These are phyloP conservation scores for Anorthoa munda DNA, from an alignment of 2,888 invertebrate genomes.

Conservation along the genomic window DNA sequence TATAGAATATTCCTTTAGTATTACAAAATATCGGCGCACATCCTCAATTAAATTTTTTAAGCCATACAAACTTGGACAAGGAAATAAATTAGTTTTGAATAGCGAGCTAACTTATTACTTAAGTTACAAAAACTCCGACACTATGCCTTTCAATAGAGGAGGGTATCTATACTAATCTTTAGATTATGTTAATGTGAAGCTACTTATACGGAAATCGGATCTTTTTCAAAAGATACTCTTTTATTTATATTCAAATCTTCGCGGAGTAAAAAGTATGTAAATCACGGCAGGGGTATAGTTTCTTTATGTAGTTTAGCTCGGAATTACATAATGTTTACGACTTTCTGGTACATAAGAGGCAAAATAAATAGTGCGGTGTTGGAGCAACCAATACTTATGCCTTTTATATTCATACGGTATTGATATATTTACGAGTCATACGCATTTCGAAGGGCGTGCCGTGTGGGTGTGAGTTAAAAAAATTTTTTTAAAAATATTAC, in stretches of 20 bases:
- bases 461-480: too few relatives aligned
- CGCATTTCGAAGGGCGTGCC: neutral
- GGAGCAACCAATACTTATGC: too few relatives aligned
- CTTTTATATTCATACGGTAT: neutral
- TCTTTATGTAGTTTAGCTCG: slow-evolving; percentile 41
- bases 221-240: slow-evolving; percentile 67
- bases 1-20: neutral
- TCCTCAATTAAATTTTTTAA: slow-evolving; percentile 13
- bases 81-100: slow-evolving; percentile 45
- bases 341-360: slow-evolving; percentile 5
- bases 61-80: slow-evolving; percentile 24
- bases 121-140: slow-evolving; percentile 41
- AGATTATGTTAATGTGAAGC: slow-evolving; percentile 79
- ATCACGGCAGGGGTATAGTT: slow-evolving; percentile 62
- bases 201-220: slow-evolving; percentile 69
- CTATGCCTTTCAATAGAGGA: slow-evolving; percentile 52
- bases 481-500: neutral
- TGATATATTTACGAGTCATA: neutral
- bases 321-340: slow-evolving; percentile 34
- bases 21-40: slow-evolving; percentile 3
- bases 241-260: slow-evolving; percentile 74
- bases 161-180: slow-evolving; percentile 70
- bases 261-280: slow-evolving; percentile 74
- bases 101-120: slow-evolving; percentile 47
- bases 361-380: neutral